Evolutionary conservation across 1,140 invertebrate genomes (phyloP).

Genomic region (Campoletis sonorensis): DNA sequence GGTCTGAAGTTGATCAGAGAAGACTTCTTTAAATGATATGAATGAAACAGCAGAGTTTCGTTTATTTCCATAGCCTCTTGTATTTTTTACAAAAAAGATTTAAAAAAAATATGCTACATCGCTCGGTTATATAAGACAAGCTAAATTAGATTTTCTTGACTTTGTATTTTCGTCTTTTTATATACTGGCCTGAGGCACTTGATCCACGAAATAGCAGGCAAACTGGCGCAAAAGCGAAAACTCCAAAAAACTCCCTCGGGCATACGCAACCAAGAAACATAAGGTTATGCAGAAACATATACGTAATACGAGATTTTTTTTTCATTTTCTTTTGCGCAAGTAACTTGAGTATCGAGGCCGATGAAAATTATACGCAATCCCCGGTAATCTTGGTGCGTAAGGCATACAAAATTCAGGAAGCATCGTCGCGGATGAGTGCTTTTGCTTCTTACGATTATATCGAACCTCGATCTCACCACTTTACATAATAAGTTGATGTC

Average conservation of each 20-base stretch:
- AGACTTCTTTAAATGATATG: too few species aligned
- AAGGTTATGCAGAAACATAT: background rate
- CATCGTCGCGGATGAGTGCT: conserved; percentile 57
- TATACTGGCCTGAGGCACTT: background rate
- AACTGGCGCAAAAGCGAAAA: conserved; percentile 21
- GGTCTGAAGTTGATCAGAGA: too few species aligned
- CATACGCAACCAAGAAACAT: background rate
- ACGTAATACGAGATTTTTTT: background rate
- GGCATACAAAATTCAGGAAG: conserved; percentile 64
- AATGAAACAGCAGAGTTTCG: too few species aligned
- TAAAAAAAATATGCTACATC: background rate
- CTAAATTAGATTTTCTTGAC: conserved; percentile 22
- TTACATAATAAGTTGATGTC: conserved; percentile 69
- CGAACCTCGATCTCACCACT: conserved; percentile 64
- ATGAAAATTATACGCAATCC: conserved; percentile 37
- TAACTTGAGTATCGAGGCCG: conserved; percentile 17
- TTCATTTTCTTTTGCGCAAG: background rate
- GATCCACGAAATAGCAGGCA: background rate
- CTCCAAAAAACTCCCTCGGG: conserved; percentile 9
- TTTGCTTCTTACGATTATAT: conserved; percentile 68
- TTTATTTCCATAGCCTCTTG: too few species aligned
- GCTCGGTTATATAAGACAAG: background rate
- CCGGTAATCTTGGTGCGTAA: conserved; percentile 48
- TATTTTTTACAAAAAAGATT: background rate
- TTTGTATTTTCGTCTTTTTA: conserved; percentile 13